Evolutionary conservation across 35 echinoderm and acorn worm species (phyloP).

Genomic region (Hemicentrotus pulcherrimus): DNA sequence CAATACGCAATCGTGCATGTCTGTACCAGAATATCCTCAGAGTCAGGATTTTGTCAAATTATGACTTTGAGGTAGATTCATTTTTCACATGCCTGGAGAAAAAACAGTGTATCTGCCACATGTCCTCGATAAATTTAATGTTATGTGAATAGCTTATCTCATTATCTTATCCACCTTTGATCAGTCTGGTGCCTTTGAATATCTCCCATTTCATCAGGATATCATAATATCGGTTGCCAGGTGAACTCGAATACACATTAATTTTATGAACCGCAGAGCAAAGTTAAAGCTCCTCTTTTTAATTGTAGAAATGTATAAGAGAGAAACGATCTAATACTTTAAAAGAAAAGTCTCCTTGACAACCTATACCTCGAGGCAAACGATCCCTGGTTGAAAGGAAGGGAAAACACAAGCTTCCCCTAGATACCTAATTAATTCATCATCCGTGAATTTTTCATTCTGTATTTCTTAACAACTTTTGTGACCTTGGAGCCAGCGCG

Average conservation of each 20-base stretch:
- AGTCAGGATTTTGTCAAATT: not conserved
- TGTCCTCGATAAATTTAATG: not conserved
- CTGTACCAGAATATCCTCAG: not conserved
- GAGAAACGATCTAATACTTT: not conserved
- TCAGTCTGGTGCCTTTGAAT: not conserved
- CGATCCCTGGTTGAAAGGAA: not conserved
- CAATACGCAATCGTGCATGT: not conserved
- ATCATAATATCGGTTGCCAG: not conserved
- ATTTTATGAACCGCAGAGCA: no score
- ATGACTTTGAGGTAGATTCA: not conserved
- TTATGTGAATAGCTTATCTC: not conserved
- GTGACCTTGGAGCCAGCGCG: not conserved
- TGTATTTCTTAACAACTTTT: not conserved
- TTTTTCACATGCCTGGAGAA: not conserved
- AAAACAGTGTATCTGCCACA: not conserved
- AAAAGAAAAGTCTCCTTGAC: not conserved
- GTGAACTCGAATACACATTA: no score
- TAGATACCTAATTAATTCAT: slow-evolving; percentile 14
- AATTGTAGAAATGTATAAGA: no score
- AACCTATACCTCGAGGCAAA: not conserved
- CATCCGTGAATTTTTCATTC: not conserved
- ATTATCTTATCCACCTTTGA: not conserved
- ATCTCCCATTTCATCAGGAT: not conserved
- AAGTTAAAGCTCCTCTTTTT: no score
- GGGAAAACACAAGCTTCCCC: not conserved